phyloP scores from a whole-genome alignment of 2,888 invertebrate species.

The Ectemnius lituratus region DNA sequence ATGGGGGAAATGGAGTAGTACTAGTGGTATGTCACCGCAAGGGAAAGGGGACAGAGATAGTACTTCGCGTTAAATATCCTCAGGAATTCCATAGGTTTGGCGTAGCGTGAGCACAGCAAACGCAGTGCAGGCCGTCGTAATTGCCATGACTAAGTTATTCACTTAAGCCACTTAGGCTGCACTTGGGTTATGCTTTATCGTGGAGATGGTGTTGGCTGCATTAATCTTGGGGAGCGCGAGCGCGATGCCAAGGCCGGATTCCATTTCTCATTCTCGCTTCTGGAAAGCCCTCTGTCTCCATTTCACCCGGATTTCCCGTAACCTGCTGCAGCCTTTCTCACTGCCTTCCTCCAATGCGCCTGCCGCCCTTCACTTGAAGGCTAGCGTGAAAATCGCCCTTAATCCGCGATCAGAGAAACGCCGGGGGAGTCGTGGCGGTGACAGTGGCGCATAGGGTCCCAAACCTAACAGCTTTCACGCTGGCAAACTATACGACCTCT shows the following conservation, averaged over 20 bases:
- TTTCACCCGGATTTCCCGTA: not conserved
- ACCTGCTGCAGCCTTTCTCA: slow-evolving; percentile 22
- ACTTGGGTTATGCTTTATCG: slow-evolving; percentile 64
- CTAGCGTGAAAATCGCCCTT: slow-evolving; percentile 42
- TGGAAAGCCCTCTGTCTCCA: not conserved
- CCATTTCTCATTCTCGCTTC: slow-evolving; percentile 13
- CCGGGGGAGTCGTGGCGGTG: not conserved
- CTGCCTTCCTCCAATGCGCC: slow-evolving; percentile 10
- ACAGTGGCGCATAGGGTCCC: slow-evolving; percentile 14
- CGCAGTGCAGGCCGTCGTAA: slow-evolving; percentile 57
- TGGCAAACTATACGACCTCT: not conserved
- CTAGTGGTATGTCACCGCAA: slow-evolving; percentile 3
- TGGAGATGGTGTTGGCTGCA: slow-evolving; percentile 56
- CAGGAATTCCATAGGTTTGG: slow-evolving; percentile 44
- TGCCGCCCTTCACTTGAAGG: slow-evolving; percentile 26
- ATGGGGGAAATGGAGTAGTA: slow-evolving; percentile 5
- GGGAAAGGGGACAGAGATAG: slow-evolving; percentile 14
- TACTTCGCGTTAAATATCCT: slow-evolving; percentile 49
- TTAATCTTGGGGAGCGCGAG: slow-evolving; percentile 57
- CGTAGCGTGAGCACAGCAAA: slow-evolving; percentile 44
- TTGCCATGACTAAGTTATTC: slow-evolving; percentile 70
- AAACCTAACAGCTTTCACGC: slow-evolving; percentile 25
- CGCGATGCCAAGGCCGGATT: slow-evolving; percentile 17
- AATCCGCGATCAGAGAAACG: slow-evolving; percentile 44
- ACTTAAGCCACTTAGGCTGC: slow-evolving; percentile 67